Evolutionary conservation across 2,888 invertebrate species (phyloP).

Genomic region (Drosophila nigricruria): DNA sequence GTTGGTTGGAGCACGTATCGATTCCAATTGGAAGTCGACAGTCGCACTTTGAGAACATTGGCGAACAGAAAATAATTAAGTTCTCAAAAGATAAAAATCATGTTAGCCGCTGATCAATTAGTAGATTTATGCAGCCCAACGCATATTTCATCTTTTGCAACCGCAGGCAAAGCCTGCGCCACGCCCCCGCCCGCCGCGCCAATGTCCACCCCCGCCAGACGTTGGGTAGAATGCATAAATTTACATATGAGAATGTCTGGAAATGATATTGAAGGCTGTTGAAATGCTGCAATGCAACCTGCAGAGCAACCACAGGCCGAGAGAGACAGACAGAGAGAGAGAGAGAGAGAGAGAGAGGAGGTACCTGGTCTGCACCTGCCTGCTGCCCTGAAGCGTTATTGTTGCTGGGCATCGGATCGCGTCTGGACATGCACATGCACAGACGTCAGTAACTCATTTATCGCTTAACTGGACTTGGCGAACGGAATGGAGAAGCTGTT

Average conservation of each 20-base stretch:
- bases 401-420: constrained; percentile 32
- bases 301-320: not conserved
- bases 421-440: constrained; percentile 69
- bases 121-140: constrained; percentile 72
- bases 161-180: constrained; percentile 25
- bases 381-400: constrained; percentile 47
- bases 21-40: constrained; percentile 68
- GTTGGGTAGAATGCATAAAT: constrained; percentile 66
- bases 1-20: constrained; percentile 54
- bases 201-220: constrained; percentile 17
- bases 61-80: constrained; percentile 82
- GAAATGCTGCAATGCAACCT: constrained; percentile 76
- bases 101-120: constrained; percentile 84
- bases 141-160: constrained; percentile 76
- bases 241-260: constrained; percentile 80
- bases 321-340: not conserved
- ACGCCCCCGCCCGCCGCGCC: constrained; percentile 13
- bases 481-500: constrained; percentile 13
- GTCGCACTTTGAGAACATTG: constrained; percentile 49
- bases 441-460: constrained; percentile 80
- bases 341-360: constrained; percentile 26
- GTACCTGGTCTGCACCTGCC: constrained; percentile 16
- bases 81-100: constrained; percentile 84
- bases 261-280: constrained; percentile 82
- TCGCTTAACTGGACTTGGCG: constrained; percentile 73